Conservation (phyloP, 2,797 vertebrate genomes). For the Brachyalestes nurse region DNA sequence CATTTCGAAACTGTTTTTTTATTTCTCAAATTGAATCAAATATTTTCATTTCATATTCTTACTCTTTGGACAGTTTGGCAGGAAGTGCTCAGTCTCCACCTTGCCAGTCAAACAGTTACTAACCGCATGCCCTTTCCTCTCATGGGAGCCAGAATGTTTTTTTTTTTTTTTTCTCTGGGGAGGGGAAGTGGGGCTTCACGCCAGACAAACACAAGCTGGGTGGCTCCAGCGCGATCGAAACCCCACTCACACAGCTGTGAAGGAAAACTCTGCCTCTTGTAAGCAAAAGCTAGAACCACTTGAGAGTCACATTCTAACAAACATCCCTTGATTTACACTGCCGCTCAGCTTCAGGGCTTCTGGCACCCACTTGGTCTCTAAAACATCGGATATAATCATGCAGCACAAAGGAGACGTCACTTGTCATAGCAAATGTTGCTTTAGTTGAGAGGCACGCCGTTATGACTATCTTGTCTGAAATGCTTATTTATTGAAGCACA, state of each 20-base stretch:
- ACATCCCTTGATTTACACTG: constrained; percentile 46
- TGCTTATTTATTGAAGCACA: constrained; percentile 38
- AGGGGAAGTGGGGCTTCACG: constrained; percentile 29
- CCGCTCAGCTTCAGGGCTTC: constrained; percentile 40
- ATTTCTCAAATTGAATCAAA: background rate
- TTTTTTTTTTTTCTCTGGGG: constrained; percentile 7
- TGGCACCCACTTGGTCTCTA: constrained; percentile 6
- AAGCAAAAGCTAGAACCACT: constrained; percentile 56
- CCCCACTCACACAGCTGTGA: constrained; percentile 46
- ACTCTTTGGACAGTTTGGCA: background rate
- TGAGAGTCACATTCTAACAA: constrained; percentile 47
- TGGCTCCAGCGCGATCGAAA: constrained; percentile 35
- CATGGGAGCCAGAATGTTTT: background rate
- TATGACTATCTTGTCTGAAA: constrained; percentile 32
- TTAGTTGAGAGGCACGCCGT: constrained; percentile 20
- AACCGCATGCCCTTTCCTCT: background rate
- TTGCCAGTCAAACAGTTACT: background rate
- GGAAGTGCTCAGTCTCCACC: background rate
- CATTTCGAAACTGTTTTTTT: background rate
- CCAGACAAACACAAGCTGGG: constrained; percentile 33
- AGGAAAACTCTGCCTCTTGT: constrained; percentile 40
- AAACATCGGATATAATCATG: constrained; percentile 40
- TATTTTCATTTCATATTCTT: background rate
- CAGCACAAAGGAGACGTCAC: constrained; percentile 33
- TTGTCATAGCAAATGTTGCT: constrained; percentile 21